Evolutionary conservation across 1,140 invertebrate species (phyloP), one percentile per base, ranked within the genome.

Genomic region (Coelopa frigida): DNA sequence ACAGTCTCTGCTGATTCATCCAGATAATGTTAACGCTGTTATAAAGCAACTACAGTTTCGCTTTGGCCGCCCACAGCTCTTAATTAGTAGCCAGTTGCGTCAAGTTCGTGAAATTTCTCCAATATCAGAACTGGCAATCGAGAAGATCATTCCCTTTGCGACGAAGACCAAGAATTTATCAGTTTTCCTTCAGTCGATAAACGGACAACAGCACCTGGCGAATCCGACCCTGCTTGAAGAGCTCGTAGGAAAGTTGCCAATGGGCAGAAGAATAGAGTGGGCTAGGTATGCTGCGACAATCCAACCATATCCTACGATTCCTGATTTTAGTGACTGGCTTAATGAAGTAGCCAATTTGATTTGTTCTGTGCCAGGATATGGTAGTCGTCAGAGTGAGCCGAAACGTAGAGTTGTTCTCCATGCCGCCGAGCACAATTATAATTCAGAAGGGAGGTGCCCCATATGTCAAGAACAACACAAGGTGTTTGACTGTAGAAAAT

Each of bases 1-100:
- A 21, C 29, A 43, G 18, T 48, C 39, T 3, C n/a, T 48, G 2
- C 17, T 43, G 21, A 48, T 43, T 10, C 32, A 48, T 21, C 39
- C 46, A 14, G 22, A 42, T 18, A 43, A 48, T 18, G 39, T 48
- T 14, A 6, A 10, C 22, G 17, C 8, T 3, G 23, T 37, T 7
- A 37, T 48, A 12, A 33, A 42, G 12, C 29, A 42, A 24, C 32
- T 48, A 4, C 11, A 26, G 10, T 20, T 27, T 11, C 17, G 40
- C 18, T 43, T 27, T 14, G 46, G 29, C 10, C 21, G 37, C 12
- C 43, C 43, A 1, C 31, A 44, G 23, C 32, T 24, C 18, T 14
- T 35, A 14, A 44, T 44, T 14, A 18, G 27, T 12, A 44, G 43
- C 21, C 43, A 44, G 14, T 17, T 44, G 18, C 17, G 15, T 20